These are phyloP conservation scores for Calonectris borealis DNA, from an alignment of 2,113 vertebrate species.

Conservation along the genomic window DNA sequence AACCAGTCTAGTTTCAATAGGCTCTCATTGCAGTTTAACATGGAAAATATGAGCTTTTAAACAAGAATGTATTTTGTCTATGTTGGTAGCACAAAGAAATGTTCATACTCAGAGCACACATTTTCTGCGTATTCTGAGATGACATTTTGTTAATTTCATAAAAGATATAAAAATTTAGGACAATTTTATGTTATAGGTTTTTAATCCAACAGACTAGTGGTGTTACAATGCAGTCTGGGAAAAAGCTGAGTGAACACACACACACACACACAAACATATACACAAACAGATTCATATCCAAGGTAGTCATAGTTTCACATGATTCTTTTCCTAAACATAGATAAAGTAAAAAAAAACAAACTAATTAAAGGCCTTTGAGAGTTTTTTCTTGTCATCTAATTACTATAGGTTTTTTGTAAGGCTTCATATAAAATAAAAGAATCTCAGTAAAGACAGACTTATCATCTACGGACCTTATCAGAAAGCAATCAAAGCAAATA, in stretches of 20 bases:
- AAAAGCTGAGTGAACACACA: background rate
- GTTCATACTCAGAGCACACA: background rate
- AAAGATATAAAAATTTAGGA: background rate
- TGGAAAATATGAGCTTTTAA: background rate
- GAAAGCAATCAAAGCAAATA: background rate
- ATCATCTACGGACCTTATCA: background rate
- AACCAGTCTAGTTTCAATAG: background rate
- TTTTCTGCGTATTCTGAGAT: background rate
- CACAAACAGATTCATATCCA: background rate
- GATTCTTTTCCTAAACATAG: background rate
- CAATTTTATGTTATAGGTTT: background rate
- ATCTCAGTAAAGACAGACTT: background rate
- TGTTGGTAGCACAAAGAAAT: background rate
- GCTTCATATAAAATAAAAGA: background rate
- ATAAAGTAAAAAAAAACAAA: background rate
- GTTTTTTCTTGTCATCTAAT: background rate
- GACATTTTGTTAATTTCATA: background rate
- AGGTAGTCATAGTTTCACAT: background rate
- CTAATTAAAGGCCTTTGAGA: background rate
- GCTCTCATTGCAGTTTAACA: background rate
- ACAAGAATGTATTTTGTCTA: background rate
- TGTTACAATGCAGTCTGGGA: background rate
- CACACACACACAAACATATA: background rate
- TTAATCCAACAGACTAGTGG: background rate
- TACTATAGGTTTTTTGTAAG: background rate